Evolutionary conservation across 2,113 vertebrate species (phyloP), one percentile per base, ranked within the genome.

Genomic region (Hypocryptadius cinnamomeus): DNA sequence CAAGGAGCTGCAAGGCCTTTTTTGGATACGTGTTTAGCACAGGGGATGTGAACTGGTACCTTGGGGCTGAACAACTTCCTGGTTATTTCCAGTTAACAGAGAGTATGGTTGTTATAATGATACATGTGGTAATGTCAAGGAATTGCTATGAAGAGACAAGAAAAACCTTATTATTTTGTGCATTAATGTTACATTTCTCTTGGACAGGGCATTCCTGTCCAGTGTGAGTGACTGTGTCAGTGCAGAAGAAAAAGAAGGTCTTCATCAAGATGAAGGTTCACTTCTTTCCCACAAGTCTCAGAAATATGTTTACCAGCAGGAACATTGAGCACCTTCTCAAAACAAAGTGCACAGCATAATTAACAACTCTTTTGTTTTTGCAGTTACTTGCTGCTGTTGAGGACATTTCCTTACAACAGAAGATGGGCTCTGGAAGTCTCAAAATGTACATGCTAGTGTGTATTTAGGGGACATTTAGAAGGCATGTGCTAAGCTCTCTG

Each of bases 121-220:
- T 35, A 45, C 8, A 7, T 2, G 13, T 28, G 20, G 16, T 47
- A 83, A 72, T n/a, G 15, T 31, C 54, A 85, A 37, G 30, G 35
- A 77, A 30, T 39, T 44, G 3, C 37, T 64, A 3, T 0, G 0
- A 35, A 66, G 56, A 63, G 6, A 37, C 3, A 91, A 85, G 42
- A 73, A 79, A 82, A 69, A 31, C 8, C 19, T 71, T 8, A 42
- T 64, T 44, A 5, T 28, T 39, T 9, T 13, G 14, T 30, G 54
- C 33, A 2, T 54, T 30, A 54, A 33, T 54, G 53, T 54, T 54
- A 54, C 30, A 33, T 56, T 91, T 82, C 45, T 76, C 81, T 71
- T 60, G 25, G 25, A 30, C 4, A 31, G 18, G 59, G 10, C 0
- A 0, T 17, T 92, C 47, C 66, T 39, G 14, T 27, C 15, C 47